Evolutionary conservation across 2,113 vertebrate genomes (phyloP), one percentile per base, ranked within the genome.

Genomic region (Erinaceus europaeus): DNA sequence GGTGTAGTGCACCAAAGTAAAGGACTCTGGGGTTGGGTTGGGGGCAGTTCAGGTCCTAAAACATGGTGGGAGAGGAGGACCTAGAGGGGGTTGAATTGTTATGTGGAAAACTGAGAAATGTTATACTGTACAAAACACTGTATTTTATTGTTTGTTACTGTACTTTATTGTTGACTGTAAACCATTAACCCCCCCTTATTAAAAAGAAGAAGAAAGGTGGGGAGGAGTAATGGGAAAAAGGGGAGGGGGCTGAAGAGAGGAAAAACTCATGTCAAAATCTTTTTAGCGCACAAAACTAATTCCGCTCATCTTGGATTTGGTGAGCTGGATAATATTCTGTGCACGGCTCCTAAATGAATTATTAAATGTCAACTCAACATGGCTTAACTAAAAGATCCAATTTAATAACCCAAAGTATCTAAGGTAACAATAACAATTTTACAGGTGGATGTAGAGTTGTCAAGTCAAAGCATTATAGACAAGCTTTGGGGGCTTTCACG

Each of bases 381-480:
- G 89, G 78, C 71, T 87, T 90, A 93, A 94, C 86, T 93, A 95
- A 97, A 96, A 96, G 85, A 96, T 52, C 76, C 59, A 90, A 85
- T 84, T 87, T 40, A 32, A 94, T 95, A 95, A 90, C 95, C 87
- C 86, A 83, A 92, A 95, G 62, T 69, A 95, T 93, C 84, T 92
- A 89, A 27, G 4, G 91, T 86, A 96, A 94, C 90, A 95, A 87
- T 69, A 90, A 59, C 21, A 86, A 76, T 84, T 91, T 93, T 94
- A 85, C 8, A 55, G 62, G 21, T 90, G 86, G 80, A 46, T 93
- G 93, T 93, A 81, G 82, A 93, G 32, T 93, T 94, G 74, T 94
- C 95, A 93, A 78, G 64, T 88, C 91, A 95, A 95, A 3, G 7
- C 81, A 25, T 89, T 93, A 76, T 68, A 93, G 76, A 79, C 90